Conservation (phyloP, 2,888 invertebrate genomes). For the Cerastis rubricosa region DNA sequence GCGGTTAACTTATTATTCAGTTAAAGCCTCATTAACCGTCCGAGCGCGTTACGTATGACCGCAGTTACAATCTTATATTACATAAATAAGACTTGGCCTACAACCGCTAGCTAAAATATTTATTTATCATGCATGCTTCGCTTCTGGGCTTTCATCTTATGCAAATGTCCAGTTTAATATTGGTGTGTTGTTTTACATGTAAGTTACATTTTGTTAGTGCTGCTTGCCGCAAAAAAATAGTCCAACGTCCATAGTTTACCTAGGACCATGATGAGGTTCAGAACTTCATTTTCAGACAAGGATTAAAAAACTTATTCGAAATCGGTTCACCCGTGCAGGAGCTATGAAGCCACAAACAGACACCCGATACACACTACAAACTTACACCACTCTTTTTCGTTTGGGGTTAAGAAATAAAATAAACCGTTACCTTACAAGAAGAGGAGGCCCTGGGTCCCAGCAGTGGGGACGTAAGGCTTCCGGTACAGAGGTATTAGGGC, state of each 20-base stretch:
- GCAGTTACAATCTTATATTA: constrained; percentile 46
- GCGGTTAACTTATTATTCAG: constrained; percentile 60
- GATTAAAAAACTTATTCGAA: no score
- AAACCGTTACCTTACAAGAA: not conserved
- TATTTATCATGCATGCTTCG: constrained; percentile 44
- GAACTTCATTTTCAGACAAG: no score
- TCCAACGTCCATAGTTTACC: not conserved
- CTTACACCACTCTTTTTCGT: no score
- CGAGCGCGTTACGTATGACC: constrained; percentile 40
- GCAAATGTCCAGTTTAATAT: constrained; percentile 33
- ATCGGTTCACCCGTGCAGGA: no score
- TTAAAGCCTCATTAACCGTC: constrained; percentile 45
- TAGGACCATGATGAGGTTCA: not conserved
- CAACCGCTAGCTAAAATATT: constrained; percentile 37
- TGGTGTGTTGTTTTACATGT: constrained; percentile 4
- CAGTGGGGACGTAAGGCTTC: no score
- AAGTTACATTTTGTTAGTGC: not conserved
- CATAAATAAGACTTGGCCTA: constrained; percentile 43
- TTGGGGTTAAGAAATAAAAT: no score
- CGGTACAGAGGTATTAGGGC: no score
- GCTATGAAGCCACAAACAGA: no score
- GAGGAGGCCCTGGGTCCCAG: no score
- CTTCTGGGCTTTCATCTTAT: constrained; percentile 47
- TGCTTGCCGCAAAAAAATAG: not conserved
- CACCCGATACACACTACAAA: no score